Evolutionary conservation across 2,113 vertebrate species (phyloP), one percentile per base, ranked within the genome.

Genomic region (Genyomyrus donnyi): DNA sequence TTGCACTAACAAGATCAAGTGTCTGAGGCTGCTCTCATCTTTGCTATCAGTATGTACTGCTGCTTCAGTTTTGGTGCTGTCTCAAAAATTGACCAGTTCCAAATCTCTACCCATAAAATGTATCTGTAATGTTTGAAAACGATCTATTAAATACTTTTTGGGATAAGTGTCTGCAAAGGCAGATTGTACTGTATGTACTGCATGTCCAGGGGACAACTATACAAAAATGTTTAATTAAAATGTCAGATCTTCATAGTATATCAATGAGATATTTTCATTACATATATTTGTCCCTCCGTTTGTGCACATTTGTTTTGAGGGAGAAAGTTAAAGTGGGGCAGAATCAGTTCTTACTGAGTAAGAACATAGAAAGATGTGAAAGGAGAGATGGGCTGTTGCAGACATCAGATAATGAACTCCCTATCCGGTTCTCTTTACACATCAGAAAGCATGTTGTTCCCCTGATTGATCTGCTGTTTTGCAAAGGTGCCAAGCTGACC

Each of bases 391-490:
- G 58, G 87, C 3, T 89, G 19, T 80, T 77, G n/a, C 19, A 15
- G 46, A 27, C 31, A 6, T 89, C 24, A n/a, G 88, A 89, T 77
- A 89, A 89, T 89, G 24, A 89, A 74, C 66, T 89, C 42, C 88
- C 56, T 35, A 50, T 89, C 46, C 27, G n/a, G 21, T 77, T 48
- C 45, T 46, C 88, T 77, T 89, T 88, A 52, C 87, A 88, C 52
- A 88, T 88, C 49, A 53, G 85, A 87, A 87, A 88, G 52, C 53
- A 50, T 88, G 48, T 50, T 35, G 45, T 89, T 52, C 45, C 35
- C 70, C 31, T 83, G 88, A 89, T 89, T 83, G 88, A 89, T 89
- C 66, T 83, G 88, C 62, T 89, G 46, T 46, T 83, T 53, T 83
- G 88, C 31, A 15, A 52, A 89, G 31, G 49, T 89, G 70, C 70